Evolutionary conservation across 2,888 invertebrate species (phyloP).

Genomic region (Ophion obscuratus): DNA sequence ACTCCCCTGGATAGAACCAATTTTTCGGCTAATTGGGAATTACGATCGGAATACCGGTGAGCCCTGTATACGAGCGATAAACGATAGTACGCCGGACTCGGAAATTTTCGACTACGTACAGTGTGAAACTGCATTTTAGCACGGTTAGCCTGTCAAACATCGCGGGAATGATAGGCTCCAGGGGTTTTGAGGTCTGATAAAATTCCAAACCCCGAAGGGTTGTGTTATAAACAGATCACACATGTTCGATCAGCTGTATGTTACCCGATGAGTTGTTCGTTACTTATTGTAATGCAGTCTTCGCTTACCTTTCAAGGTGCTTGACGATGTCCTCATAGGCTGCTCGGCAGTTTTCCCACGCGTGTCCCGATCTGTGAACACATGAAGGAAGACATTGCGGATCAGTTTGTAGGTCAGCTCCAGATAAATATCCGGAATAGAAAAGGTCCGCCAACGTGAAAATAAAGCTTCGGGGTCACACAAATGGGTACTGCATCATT

Average conservation of each 20-base stretch:
- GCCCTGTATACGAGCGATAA: conserved; percentile 35
- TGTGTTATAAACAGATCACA: background rate
- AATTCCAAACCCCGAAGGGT: conserved; percentile 40
- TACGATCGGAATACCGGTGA: conserved; percentile 58
- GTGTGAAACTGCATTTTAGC: conserved; percentile 40
- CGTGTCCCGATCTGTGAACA: conserved; percentile 83
- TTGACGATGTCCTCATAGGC: conserved; percentile 98
- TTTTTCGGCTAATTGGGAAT: conserved; percentile 72
- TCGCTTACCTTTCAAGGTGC: conserved; percentile 95
- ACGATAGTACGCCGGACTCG: conserved; percentile 42
- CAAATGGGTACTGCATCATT: background rate
- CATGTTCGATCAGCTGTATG: background rate
- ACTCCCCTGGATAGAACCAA: conserved; percentile 58
- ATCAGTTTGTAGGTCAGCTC: background rate
- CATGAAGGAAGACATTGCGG: background rate
- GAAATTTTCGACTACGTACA: conserved; percentile 31
- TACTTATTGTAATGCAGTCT: background rate
- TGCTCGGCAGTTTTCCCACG: conserved; percentile 97
- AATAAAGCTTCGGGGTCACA: too few species aligned
- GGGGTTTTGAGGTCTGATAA: conserved; percentile 33
- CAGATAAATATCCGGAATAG: too few species aligned
- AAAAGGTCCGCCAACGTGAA: too few species aligned
- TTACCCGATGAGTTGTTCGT: background rate
- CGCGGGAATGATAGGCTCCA: conserved; percentile 46
- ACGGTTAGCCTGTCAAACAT: conserved; percentile 42